Evolutionary conservation across 2,797 vertebrate species (phyloP).

Genomic region (Vespertilio murinus): DNA sequence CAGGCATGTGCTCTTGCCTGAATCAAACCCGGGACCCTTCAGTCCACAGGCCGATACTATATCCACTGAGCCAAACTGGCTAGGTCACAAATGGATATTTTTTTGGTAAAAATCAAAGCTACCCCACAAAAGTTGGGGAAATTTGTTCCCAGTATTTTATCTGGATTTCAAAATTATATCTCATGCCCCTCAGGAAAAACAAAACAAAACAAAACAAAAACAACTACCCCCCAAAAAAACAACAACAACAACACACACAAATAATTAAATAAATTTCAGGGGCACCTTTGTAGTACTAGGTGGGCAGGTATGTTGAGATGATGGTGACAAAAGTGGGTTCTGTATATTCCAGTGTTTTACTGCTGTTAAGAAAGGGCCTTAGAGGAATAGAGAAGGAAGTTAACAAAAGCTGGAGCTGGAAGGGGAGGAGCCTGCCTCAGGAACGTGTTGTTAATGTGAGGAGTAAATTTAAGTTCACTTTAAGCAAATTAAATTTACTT

Average conservation of each 20-base stretch:
- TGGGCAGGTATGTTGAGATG: neutral
- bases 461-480: neutral
- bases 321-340: neutral
- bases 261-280: neutral
- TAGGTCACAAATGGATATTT: neutral
- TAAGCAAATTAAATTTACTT: no score
- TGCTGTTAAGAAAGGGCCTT: neutral
- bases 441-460: neutral
- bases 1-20: no score
- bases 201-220: neutral
- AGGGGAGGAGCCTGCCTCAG: neutral
- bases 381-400: neutral
- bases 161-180: neutral
- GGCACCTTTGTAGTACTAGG: neutral
- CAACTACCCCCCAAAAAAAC: no score
- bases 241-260: neutral
- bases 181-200: no score
- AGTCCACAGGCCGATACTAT: no score
- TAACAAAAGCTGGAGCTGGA: neutral
- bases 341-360: neutral
- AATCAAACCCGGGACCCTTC: no score
- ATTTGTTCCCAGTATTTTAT: neutral
- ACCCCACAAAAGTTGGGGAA: neutral
- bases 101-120: neutral
- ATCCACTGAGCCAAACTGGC: no score